A percentile compares a stretch with the other conserved stretches of the same genome.
Evolutionary conservation across 2,797 vertebrate species (phyloP).

Genomic region (Trematomus bernacchii): DNA sequence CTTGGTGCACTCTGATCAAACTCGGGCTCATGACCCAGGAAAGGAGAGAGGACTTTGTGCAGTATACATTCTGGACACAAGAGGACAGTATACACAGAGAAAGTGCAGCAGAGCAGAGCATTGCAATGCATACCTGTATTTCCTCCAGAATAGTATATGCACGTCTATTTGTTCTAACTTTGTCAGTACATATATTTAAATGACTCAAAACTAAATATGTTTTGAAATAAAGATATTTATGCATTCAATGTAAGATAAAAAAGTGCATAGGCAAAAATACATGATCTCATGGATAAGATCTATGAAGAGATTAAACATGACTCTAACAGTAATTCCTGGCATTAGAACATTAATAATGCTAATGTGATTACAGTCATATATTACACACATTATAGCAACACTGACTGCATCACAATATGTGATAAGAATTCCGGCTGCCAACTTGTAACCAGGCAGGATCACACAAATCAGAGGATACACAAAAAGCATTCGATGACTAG

Average conservation of each 20-base stretch:
- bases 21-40: background rate
- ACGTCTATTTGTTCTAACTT: background rate
- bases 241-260: background rate
- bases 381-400: background rate
- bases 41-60: constrained; percentile 26
- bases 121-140: background rate
- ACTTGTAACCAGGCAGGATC: background rate
- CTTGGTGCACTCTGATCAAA: background rate
- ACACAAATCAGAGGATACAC: constrained; percentile 28
- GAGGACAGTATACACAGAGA: constrained; percentile 63
- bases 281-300: background rate
- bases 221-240: background rate
- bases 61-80: constrained; percentile 63
- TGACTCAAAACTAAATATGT: background rate
- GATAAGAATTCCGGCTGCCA: constrained; percentile 36
- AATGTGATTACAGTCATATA: constrained; percentile 12
- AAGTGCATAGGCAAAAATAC: background rate
- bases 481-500: constrained; percentile 35
- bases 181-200: background rate
- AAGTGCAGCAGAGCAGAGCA: constrained; percentile 11
- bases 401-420: constrained; percentile 2
- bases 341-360: background rate
- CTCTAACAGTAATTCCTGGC: background rate
- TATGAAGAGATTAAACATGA: background rate
- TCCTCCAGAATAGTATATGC: no score